Conservation (phyloP, 1,140 invertebrate species). For the Hirudo medicinalis region DNA sequence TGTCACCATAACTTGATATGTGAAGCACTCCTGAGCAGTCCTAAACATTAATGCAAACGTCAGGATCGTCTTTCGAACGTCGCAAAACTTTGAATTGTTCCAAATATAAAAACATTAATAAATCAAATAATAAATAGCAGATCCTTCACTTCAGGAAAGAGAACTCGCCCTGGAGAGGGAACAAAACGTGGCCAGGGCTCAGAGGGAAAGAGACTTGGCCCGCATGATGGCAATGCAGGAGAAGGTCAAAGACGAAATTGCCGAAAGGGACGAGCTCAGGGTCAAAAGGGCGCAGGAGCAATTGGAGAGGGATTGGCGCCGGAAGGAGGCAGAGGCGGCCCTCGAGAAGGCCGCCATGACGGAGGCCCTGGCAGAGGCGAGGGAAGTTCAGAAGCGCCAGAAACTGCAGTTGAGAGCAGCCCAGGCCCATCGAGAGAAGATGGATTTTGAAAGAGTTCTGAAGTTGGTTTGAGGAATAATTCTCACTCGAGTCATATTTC, state of each 20-base stretch:
- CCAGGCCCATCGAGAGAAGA: constrained; percentile 39
- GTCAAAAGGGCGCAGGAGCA: constrained; percentile 41
- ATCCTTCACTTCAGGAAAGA: constrained; percentile 31
- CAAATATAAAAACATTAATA: not conserved
- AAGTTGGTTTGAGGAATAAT: constrained; percentile 23
- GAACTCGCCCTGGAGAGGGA: constrained; percentile 40
- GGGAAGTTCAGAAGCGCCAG: constrained; percentile 36
- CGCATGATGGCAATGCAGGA: constrained; percentile 38
- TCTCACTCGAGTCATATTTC: too few species aligned
- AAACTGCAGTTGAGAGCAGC: constrained; percentile 41
- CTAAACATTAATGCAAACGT: too few species aligned
- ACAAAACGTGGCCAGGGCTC: constrained; percentile 37
- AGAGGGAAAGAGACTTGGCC: constrained; percentile 41
- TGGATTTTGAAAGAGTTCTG: constrained; percentile 40
- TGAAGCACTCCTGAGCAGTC: too few species aligned
- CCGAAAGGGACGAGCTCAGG: constrained; percentile 39
- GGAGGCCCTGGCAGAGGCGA: constrained; percentile 35
- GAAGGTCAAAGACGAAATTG: constrained; percentile 38
- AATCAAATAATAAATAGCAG: constrained; percentile 3
- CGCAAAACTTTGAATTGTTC: too few species aligned
- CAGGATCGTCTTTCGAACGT: too few species aligned
- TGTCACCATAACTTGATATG: too few species aligned
- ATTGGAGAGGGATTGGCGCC: constrained; percentile 40
- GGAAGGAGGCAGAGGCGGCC: constrained; percentile 38
- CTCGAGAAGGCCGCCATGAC: constrained; percentile 37